phyloP scores from a whole-genome alignment of 2,113 vertebrate genomes.

The Dasyurus viverrinus region DNA sequence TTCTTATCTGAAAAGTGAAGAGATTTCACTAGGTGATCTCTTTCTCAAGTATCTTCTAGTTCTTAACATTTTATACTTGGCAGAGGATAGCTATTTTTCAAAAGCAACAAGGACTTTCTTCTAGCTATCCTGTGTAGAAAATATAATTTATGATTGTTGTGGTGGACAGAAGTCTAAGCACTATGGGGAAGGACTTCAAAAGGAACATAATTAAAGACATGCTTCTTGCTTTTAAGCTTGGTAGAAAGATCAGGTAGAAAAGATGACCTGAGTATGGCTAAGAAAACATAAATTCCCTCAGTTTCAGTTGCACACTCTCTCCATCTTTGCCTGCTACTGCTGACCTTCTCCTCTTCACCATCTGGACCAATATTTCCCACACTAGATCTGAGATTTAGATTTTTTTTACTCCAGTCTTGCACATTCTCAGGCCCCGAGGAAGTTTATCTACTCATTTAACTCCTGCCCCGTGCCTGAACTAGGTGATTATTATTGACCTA shows the following conservation, averaged over 20 bases:
- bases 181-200: background rate
- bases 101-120: background rate
- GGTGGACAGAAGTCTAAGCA: background rate
- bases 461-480: background rate
- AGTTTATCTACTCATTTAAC: background rate
- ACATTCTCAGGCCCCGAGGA: background rate
- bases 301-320: background rate
- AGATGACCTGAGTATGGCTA: background rate
- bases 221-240: background rate
- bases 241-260: background rate
- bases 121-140: background rate
- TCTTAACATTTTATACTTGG: background rate
- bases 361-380: background rate
- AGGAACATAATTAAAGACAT: background rate
- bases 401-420: background rate
- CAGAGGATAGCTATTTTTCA: background rate
- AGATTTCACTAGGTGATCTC: background rate
- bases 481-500: background rate
- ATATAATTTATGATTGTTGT: background rate
- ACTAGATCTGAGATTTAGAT: background rate
- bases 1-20: background rate
- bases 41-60: background rate
- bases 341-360: background rate
- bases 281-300: background rate
- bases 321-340: background rate